These are phyloP conservation scores for Noctilio leporinus DNA, from an alignment of 2,113 vertebrate species.

Conservation along the genomic window DNA sequence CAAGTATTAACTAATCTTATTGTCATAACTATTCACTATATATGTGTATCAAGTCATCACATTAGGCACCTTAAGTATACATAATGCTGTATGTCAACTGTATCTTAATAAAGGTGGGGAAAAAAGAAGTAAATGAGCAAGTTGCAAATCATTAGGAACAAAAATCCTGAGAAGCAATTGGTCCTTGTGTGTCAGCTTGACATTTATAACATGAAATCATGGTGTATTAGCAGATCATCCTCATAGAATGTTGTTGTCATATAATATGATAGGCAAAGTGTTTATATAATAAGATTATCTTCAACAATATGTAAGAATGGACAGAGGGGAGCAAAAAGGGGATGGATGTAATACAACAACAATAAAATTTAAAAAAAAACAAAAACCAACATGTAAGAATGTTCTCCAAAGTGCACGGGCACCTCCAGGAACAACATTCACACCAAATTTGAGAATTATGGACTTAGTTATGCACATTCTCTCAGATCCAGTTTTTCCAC, in stretches of 20 bases:
- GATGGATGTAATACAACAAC: too few relatives aligned
- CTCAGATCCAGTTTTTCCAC: not conserved
- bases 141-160: not conserved
- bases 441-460: not conserved
- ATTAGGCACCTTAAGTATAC: not conserved
- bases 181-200: not conserved
- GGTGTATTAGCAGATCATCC: not conserved
- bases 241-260: not conserved
- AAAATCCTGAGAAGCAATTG: not conserved
- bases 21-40: not conserved
- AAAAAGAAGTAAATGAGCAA: not conserved
- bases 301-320: not conserved
- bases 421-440: not conserved
- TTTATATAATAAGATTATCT: not conserved
- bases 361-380: too few relatives aligned
- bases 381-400: not conserved
- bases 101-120: not conserved
- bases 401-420: not conserved
- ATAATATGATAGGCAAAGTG: not conserved
- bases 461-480: not conserved
- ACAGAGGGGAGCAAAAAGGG: too few relatives aligned
- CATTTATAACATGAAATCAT: not conserved
- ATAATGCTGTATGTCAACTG: not conserved
- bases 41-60: not conserved
- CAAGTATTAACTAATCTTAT: not conserved